A percentile compares a stretch with the other conserved stretches of the same genome.
Evolutionary conservation across 2,888 invertebrate species (phyloP).

Genomic region (Phalera bucephala): DNA sequence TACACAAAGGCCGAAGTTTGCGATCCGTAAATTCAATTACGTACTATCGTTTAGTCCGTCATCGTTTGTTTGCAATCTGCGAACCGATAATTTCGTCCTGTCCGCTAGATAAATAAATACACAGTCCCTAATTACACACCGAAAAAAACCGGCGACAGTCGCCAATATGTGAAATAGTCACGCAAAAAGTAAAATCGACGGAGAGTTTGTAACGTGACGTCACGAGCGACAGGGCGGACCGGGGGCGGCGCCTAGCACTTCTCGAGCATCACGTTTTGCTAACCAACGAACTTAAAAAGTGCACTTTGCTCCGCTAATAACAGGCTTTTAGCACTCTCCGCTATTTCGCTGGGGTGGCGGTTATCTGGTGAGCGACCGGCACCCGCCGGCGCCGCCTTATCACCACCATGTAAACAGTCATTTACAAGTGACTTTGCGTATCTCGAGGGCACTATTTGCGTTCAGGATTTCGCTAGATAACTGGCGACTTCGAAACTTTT

Average conservation of each 20-base stretch:
- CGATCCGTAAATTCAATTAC: constrained; percentile 26
- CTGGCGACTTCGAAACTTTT: constrained; percentile 32
- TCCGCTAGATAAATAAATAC: constrained; percentile 62
- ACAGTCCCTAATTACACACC: constrained; percentile 72
- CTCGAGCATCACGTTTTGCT: constrained; percentile 43
- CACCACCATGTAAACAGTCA: constrained; percentile 67
- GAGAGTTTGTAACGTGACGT: constrained; percentile 70
- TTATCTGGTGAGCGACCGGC: constrained; percentile 64
- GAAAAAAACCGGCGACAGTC: constrained; percentile 76
- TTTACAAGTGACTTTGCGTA: constrained; percentile 71
- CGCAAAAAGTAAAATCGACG: constrained; percentile 69
- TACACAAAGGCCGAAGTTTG: constrained; percentile 26
- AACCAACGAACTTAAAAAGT: constrained; percentile 56
- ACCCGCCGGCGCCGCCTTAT: constrained; percentile 79
- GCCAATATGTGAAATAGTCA: constrained; percentile 71
- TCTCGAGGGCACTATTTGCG: constrained; percentile 64
- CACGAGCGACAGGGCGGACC: constrained; percentile 77
- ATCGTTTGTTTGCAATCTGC: constrained; percentile 40
- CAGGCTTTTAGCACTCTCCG: constrained; percentile 73
- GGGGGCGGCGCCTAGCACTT: constrained; percentile 68
- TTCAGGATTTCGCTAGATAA: constrained; percentile 70
- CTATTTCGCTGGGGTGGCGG: constrained; percentile 53
- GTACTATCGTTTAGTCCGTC: constrained; percentile 35
- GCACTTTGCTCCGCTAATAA: constrained; percentile 62
- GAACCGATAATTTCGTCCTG: constrained; percentile 48